Evolutionary conservation across 2,797 vertebrate genomes (phyloP).

Genomic region (Rhodeus uyekii): DNA sequence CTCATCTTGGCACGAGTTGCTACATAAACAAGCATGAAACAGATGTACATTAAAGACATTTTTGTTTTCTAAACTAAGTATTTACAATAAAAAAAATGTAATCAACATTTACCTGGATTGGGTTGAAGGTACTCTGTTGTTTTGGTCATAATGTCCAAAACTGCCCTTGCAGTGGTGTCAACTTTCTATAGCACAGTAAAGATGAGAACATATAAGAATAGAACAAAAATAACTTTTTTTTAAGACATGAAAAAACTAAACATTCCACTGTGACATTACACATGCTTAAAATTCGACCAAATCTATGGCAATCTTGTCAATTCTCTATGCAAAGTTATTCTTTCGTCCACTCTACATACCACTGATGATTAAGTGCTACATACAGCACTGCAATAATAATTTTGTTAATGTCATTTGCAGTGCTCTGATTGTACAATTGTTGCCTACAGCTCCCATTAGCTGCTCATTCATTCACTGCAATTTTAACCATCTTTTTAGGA

Average conservation of each 20-base stretch:
- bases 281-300: not conserved
- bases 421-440: not conserved
- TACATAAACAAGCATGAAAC: constrained; percentile 57
- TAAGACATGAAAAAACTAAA: not conserved
- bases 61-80: not conserved
- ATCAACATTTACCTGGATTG: constrained; percentile 85
- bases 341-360: not conserved
- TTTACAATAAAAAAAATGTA: not conserved
- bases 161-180: constrained; percentile 90
- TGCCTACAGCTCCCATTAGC: not conserved
- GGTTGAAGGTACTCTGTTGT: constrained; percentile 98
- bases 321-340: not conserved
- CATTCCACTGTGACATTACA: no score
- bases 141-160: constrained; percentile 96
- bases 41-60: not conserved
- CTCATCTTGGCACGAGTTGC: constrained; percentile 98
- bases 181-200: constrained; percentile 80
- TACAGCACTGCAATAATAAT: not conserved
- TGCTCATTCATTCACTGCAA: not conserved
- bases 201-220: not conserved
- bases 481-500: not conserved
- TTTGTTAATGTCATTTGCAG: not conserved
- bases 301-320: not conserved
- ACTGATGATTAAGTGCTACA: no score
- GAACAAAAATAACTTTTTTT: not conserved